Base-by-base conservation (phyloP, 2,888 invertebrate species). In the Scaptomyza parva region DNA sequence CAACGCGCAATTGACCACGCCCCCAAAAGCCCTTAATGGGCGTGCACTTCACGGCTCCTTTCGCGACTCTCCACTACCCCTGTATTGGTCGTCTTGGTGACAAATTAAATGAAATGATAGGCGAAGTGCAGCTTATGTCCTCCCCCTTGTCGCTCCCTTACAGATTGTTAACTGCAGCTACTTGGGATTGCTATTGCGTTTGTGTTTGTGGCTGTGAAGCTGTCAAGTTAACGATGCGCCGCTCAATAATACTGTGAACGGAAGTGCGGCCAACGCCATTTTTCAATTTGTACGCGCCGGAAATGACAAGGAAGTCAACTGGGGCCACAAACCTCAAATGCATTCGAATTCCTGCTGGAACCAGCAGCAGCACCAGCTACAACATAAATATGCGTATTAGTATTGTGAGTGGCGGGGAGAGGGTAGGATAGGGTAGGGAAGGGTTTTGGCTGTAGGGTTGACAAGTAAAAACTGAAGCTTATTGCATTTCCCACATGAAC, bases 271-370 rank as follows among this genome's bases (percentile, higher is more conserved):
- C 61, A 71, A 53, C 69, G 80, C 71, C 73, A 88, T 88, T 86
- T 88, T 86, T 86, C 82, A 88, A 86, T 79, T 76, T 79, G 58
- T 73, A 62, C 73, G 63, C 77, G 59, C 82, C 88, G 88, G 80
- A 81, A 88, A 86, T 71, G 86, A 66, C 84, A 79, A 67, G 50
- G 57, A 52, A 65, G 68, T 39, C 51, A 30, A 47, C 11, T 3
- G 35, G 55, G 45, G 75, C 61, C 22, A 51, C 58, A 39, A 48
- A 45, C 54, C 33, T 22, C 18, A 28, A 28, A 24, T 53, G 66
- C 54, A 53, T 22, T 51, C 37, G 28, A 24, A 39, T 40, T 40
- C 30, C 30, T n/a, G 22, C 30, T n/a, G 35, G 24, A 14, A 44
- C 12, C 37, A 35, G 17, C 14, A 12, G 6, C 66, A 44, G 14